These are phyloP conservation scores for Dinocampus coccinellae DNA, from an alignment of 2,888 invertebrate genomes.

Conservation along the genomic window DNA sequence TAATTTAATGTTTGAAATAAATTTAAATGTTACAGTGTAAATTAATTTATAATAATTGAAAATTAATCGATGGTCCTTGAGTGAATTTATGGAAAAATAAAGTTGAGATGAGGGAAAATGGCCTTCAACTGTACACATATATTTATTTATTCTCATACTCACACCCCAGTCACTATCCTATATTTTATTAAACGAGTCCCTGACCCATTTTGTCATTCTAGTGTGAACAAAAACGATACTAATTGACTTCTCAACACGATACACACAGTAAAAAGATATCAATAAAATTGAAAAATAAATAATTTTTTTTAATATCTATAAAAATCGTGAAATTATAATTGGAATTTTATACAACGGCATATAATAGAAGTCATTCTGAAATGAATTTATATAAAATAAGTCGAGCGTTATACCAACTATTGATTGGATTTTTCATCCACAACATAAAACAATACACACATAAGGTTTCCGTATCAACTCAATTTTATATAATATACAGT, in stretches of 20 bases:
- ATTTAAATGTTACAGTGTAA: background rate
- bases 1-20: too few relatives aligned
- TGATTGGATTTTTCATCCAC: slow-evolving; percentile 2
- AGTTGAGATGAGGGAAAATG: background rate
- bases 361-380: too few relatives aligned
- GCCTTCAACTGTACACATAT: slow-evolving; percentile 4
- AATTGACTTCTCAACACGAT: background rate
- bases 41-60: background rate
- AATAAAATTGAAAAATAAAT: background rate
- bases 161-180: slow-evolving; percentile 47
- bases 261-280: background rate
- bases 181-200: slow-evolving; percentile 47
- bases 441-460: slow-evolving; percentile 4
- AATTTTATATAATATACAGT: slow-evolving; percentile 11
- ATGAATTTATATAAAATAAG: background rate
- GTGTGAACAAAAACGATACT: slow-evolving; percentile 15
- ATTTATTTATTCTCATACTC: slow-evolving; percentile 24
- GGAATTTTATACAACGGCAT: too few relatives aligned
- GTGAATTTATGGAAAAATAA: background rate
- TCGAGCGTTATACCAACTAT: slow-evolving; percentile 7
- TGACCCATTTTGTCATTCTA: slow-evolving; percentile 52
- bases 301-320: too few relatives aligned
- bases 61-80: slow-evolving; percentile 30
- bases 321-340: too few relatives aligned
- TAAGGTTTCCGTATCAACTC: slow-evolving; percentile 22